These are phyloP conservation scores for Lasioglossum vierecki DNA, from an alignment of 2,888 invertebrate genomes.

Conservation along the genomic window DNA sequence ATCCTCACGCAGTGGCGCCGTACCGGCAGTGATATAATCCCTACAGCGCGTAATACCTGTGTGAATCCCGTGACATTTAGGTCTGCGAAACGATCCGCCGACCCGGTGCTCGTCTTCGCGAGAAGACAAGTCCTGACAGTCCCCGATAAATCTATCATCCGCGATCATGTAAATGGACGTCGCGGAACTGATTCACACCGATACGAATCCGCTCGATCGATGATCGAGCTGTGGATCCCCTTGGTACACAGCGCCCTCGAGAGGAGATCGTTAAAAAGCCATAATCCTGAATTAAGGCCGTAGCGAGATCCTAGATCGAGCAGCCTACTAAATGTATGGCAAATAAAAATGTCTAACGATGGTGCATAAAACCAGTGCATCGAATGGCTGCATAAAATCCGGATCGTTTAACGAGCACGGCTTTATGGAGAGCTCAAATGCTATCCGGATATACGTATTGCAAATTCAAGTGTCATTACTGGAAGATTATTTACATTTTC, in stretches of 20 bases:
- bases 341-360: neutral
- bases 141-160: conserved; percentile 33
- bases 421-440: neutral
- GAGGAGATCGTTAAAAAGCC: neutral
- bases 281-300: neutral
- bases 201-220: conserved; percentile 12
- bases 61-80: conserved; percentile 82
- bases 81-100: conserved; percentile 59
- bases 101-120: conserved; percentile 66
- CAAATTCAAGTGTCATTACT: neutral
- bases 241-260: neutral
- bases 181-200: conserved; percentile 5
- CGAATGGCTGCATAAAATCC: conserved; percentile 6
- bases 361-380: neutral
- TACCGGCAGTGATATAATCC: conserved; percentile 72
- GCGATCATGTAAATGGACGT: conserved; percentile 8
- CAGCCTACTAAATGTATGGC: neutral
- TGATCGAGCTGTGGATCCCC: neutral
- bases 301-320: neutral
- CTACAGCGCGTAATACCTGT: conserved; percentile 77
- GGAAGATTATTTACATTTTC: neutral
- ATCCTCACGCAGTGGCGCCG: conserved; percentile 36
- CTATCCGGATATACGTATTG: neutral
- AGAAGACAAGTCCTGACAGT: conserved; percentile 58
- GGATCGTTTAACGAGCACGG: neutral